Evolutionary conservation across 1,140 invertebrate species (phyloP), one percentile per base, ranked within the genome.

Genomic region (Ceratina japonica): DNA sequence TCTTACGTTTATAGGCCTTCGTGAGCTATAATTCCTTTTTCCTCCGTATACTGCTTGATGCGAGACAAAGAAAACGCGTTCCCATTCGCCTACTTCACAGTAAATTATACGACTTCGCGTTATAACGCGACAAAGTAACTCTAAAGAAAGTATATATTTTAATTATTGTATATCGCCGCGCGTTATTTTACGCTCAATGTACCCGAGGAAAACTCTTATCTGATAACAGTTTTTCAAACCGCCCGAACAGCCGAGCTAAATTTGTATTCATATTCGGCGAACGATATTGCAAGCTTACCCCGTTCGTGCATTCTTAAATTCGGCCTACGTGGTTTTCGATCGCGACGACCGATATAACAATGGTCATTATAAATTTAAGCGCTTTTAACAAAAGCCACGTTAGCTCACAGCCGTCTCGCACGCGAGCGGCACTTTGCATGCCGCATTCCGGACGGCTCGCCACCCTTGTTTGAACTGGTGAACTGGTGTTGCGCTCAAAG

Each of bases 381-480:
- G 78, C 72, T 85, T 86, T 87, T 85, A 87, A 76, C 80, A 73
- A 87, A 87, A 87, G 81, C 83, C 79, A 87, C 68, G 85, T 86
- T 74, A 79, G 75, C 66, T 83, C 75, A 76, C 65, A 83, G 64
- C 73, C 69, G 68, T 79, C 80, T 79, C 71, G 69, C 86, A 87
- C 81, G 86, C 86, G 81, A 87, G 52, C 85, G 75, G 83, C 80
- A 85, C 86, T 83, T 87, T 85, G 83, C 86, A 87, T 87, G 86
- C 79, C 73, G 59, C 83, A 87, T 87, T 87, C 85, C 75, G 73
- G 70, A 78, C 69, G 75, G 78, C 81, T 87, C 83, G 83, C 71
- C 83, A 85, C 80, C 78, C 83, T 84, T 85, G 85, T 87, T 87
- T 83, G 76, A 81, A 72, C 82, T 80, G 68, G 69, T 37, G 69